Percentiles rank a stretch among this genome's conserved stretches.
Conservation (phyloP, 2,888 invertebrate genomes). For the Euplexia lucipara region DNA sequence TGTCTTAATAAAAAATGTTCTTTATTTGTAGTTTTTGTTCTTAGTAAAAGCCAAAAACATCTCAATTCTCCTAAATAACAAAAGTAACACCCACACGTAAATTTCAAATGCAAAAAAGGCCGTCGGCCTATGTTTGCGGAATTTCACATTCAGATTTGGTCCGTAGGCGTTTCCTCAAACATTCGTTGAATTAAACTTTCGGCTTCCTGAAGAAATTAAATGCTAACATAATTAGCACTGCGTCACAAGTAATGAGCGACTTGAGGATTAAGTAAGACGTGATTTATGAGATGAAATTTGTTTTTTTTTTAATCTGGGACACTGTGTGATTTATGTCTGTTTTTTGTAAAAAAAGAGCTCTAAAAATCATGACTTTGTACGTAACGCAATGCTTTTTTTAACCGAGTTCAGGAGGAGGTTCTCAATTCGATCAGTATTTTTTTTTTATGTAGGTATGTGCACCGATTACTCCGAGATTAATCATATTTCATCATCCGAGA, state of each 20-base stretch:
- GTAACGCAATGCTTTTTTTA: too few relatives aligned
- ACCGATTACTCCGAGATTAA: too few relatives aligned
- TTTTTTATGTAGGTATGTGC: too few relatives aligned
- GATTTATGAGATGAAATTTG: conserved; percentile 28
- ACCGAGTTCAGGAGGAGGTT: too few relatives aligned
- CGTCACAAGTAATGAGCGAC: conserved; percentile 38
- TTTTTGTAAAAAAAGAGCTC: too few relatives aligned
- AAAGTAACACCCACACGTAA: background rate
- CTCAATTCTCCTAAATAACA: background rate
- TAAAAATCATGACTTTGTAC: too few relatives aligned
- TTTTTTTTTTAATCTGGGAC: conserved; percentile 22
- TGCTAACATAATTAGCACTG: conserved; percentile 57
- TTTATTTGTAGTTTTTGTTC: too few relatives aligned
- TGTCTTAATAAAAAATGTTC: too few relatives aligned
- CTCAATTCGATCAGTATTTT: too few relatives aligned
- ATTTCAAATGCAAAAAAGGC: conserved; percentile 29
- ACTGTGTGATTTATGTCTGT: conserved; percentile 11
- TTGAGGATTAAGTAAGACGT: background rate
- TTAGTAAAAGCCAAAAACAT: background rate
- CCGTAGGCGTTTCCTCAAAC: conserved; percentile 34
- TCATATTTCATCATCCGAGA: too few relatives aligned
- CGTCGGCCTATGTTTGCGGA: conserved; percentile 34
- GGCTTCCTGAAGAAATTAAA: conserved; percentile 62
- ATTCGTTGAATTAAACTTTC: conserved; percentile 52
- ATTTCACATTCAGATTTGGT: conserved; percentile 46